Evolutionary conservation across 1,140 invertebrate species (phyloP).

Genomic region (Galleria mellonella): DNA sequence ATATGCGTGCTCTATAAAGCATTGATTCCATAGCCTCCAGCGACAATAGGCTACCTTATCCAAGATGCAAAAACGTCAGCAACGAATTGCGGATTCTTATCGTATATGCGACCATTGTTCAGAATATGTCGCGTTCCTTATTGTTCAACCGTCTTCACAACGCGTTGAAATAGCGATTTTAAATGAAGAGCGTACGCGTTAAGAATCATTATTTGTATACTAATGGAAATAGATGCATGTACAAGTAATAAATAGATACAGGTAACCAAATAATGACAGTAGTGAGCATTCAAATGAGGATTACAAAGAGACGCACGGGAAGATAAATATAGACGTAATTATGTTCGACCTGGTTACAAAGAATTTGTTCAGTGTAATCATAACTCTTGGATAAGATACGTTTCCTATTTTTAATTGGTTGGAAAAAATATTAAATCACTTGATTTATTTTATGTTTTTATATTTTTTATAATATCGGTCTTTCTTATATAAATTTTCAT

Average conservation of each 20-base stretch:
- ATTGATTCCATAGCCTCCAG: constrained; percentile 14
- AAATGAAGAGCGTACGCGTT: constrained; percentile 52
- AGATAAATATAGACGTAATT: too few relatives aligned
- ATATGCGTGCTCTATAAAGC: constrained; percentile 39
- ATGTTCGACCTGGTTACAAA: too few relatives aligned
- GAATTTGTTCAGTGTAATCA: too few relatives aligned
- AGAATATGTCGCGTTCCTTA: constrained; percentile 65
- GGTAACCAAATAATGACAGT: neutral
- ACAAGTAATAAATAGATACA: constrained; percentile 1
- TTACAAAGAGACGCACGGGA: neutral
- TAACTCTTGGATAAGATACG: too few relatives aligned
- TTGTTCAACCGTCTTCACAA: constrained; percentile 47
- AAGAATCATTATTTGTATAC: constrained; percentile 30
- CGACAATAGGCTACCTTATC: constrained; percentile 41
- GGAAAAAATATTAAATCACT: too few relatives aligned
- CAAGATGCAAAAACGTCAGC: constrained; percentile 44
- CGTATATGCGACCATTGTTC: constrained; percentile 66
- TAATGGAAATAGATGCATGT: too few relatives aligned
- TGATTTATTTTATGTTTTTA: too few relatives aligned
- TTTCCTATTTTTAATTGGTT: too few relatives aligned
- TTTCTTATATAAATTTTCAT: too few relatives aligned
- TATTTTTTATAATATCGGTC: too few relatives aligned
- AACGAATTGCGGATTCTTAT: constrained; percentile 62
- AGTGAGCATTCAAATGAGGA: neutral
- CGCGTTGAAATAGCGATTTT: constrained; percentile 50